These are phyloP conservation scores for Eudyptes chrysolophus DNA, from an alignment of 2,113 vertebrate genomes.

Conservation along the genomic window DNA sequence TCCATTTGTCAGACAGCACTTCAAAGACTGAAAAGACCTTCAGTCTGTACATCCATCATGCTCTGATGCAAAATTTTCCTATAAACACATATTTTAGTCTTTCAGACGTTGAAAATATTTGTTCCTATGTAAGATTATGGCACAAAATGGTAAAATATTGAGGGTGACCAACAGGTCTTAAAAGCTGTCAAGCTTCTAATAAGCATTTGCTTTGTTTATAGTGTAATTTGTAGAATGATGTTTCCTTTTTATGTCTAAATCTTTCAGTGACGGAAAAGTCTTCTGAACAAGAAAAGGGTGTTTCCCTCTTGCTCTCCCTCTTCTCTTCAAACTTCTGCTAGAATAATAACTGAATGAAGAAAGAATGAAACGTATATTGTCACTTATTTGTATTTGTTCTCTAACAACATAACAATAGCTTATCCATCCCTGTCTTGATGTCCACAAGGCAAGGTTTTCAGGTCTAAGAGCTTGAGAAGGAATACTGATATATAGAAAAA, in stretches of 20 bases:
- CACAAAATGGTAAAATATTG: neutral
- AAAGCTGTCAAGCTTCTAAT: neutral
- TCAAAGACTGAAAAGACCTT: conserved; percentile 13
- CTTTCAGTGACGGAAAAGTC: neutral
- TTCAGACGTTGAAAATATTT: neutral
- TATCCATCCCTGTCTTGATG: neutral
- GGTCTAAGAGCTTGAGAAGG: neutral
- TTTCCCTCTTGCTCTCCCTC: neutral
- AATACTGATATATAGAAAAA: neutral
- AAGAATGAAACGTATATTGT: neutral
- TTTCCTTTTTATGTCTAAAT: neutral
- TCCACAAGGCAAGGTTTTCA: neutral
- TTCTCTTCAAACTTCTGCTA: neutral
- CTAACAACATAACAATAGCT: neutral
- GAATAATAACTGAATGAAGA: neutral
- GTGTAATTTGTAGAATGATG: neutral
- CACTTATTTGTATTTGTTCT: neutral
- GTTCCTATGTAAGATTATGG: neutral
- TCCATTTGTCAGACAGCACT: neutral
- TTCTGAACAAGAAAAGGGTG: neutral
- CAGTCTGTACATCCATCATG: neutral
- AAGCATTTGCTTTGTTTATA: neutral
- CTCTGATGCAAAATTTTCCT: neutral
- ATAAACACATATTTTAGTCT: neutral
- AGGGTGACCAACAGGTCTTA: neutral